Evolutionary conservation across 35 echinoderm and acorn worm genomes (phyloP).

Genomic region (Ophioderma brevispina): DNA sequence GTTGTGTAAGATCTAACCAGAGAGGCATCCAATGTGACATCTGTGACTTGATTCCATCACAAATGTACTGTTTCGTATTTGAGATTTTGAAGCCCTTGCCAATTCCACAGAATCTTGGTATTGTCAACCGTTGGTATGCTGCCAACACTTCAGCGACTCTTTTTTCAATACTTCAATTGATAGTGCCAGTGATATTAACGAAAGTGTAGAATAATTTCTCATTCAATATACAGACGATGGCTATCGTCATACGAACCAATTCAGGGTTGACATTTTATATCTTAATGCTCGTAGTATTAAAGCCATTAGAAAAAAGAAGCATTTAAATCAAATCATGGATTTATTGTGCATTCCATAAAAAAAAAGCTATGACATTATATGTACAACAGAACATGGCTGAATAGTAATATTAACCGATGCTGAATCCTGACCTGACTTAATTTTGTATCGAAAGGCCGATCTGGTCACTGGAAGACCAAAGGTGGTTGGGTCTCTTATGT

Average conservation of each 20-base stretch:
- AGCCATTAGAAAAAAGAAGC: conserved; percentile 1
- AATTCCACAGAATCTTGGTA: too few relatives aligned
- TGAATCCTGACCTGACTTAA: background rate
- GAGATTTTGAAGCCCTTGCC: too few relatives aligned
- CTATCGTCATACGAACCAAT: background rate
- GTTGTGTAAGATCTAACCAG: too few relatives aligned
- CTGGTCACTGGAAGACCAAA: background rate
- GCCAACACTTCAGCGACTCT: too few relatives aligned
- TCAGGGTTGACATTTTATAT: background rate
- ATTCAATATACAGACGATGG: background rate
- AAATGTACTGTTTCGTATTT: too few relatives aligned
- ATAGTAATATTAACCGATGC: conserved; percentile 1
- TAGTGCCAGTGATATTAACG: too few relatives aligned
- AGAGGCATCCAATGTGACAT: too few relatives aligned
- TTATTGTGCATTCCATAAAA: background rate
- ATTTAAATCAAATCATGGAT: background rate
- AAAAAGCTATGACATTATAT: background rate
- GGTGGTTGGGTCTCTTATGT: conserved; percentile 8
- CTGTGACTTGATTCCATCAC: too few relatives aligned
- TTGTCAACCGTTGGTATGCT: too few relatives aligned
- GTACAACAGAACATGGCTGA: background rate
- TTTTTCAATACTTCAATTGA: too few relatives aligned
- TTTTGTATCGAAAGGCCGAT: background rate
- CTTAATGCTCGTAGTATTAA: background rate
- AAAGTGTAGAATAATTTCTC: too few relatives aligned